Conservation (phyloP, 2,888 invertebrate genomes). For the Clostera curtula region DNA sequence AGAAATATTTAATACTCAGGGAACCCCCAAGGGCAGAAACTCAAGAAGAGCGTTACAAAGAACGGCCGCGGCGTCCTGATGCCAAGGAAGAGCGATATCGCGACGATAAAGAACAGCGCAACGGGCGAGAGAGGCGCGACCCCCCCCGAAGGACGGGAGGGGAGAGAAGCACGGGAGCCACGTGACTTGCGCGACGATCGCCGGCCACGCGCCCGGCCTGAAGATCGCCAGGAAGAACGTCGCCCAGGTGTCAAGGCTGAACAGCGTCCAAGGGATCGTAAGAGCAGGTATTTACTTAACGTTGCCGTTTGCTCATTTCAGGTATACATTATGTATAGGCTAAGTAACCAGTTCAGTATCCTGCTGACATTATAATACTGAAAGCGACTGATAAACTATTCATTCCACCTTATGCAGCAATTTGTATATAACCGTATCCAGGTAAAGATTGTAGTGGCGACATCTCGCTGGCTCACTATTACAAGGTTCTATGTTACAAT, state of each 20-base stretch:
- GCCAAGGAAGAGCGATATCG: constrained; percentile 26
- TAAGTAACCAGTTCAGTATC: no score
- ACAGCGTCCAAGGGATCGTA: constrained; percentile 31
- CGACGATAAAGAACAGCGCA: no score
- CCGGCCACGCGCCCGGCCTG: constrained; percentile 14
- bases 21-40: constrained; percentile 36
- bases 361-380: no score
- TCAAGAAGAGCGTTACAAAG: constrained; percentile 39
- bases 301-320: no score
- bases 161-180: constrained; percentile 4
- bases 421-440: no score
- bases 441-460: no score
- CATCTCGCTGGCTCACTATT: no score
- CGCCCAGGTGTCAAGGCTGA: constrained; percentile 18
- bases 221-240: constrained; percentile 14
- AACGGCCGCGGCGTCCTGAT: constrained; percentile 27
- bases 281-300: constrained; percentile 31
- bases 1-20: constrained; percentile 18
- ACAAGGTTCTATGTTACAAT: no score
- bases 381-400: no score
- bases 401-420: no score
- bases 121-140: constrained; percentile 9
- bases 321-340: no score
- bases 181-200: not conserved
- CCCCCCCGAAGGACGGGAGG: constrained; percentile 3